These are phyloP conservation scores for Pelecanoides urinatrix DNA, from an alignment of 2,113 vertebrate species.

Conservation along the genomic window DNA sequence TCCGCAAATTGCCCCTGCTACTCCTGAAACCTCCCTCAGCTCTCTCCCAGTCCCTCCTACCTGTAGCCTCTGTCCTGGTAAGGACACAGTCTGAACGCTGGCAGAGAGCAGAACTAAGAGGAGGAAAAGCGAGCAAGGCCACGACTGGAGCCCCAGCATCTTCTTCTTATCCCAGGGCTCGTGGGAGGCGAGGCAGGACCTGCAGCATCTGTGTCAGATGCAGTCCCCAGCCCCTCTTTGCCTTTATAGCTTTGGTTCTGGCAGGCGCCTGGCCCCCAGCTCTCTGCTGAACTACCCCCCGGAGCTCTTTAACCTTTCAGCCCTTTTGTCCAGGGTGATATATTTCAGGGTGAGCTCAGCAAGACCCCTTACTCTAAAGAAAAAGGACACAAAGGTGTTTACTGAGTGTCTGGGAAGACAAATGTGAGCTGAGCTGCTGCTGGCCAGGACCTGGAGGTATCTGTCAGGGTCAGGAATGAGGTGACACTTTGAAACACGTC, in stretches of 20 bases:
- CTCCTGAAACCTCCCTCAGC: neutral
- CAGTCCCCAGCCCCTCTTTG: neutral
- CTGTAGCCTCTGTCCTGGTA: slow-evolving; percentile 46
- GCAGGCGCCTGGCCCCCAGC: neutral
- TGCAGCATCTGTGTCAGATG: neutral
- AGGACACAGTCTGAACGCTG: slow-evolving; percentile 31
- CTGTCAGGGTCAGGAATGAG: neutral
- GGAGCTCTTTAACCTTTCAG: slow-evolving; percentile 62
- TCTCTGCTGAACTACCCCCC: slow-evolving; percentile 12
- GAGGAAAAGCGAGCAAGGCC: slow-evolving; percentile 1
- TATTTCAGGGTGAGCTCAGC: slow-evolving; percentile 68
- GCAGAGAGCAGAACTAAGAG: slow-evolving; percentile 31
- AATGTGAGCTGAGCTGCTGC: slow-evolving; percentile 33
- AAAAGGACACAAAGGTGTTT: slow-evolving; percentile 63
- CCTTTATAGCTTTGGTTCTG: slow-evolving; percentile 52
- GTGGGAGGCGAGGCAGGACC: neutral
- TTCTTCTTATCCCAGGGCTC: neutral
- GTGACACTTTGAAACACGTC: neutral
- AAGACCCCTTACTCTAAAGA: slow-evolving; percentile 56
- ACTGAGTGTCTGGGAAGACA: slow-evolving; percentile 56
- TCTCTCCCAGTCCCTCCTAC: slow-evolving; percentile 23
- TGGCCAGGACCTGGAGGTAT: slow-evolving; percentile 1
- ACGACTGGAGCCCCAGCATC: slow-evolving; percentile 6
- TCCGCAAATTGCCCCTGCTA: neutral
- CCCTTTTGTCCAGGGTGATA: slow-evolving; percentile 56